phyloP scores from a whole-genome alignment of 2,797 vertebrate species.

The Crotalus adamanteus region DNA sequence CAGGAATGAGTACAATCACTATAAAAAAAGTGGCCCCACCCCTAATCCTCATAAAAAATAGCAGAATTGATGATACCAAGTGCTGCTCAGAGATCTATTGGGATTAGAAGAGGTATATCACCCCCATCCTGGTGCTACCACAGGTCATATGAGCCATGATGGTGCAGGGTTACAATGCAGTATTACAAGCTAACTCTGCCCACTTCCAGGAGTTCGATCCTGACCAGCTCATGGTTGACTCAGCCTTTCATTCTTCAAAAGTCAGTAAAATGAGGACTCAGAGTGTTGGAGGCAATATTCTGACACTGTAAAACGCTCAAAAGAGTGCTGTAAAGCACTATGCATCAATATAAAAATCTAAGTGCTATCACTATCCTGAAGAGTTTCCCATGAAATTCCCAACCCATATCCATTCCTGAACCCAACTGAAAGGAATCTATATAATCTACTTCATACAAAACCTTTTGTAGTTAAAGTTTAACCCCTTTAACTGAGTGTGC shows the following conservation, averaged over 20 bases:
- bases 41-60: not conserved
- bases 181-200: not conserved
- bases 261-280: not conserved
- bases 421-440: not conserved
- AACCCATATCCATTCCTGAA: not conserved
- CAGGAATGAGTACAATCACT: not conserved
- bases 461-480: not conserved
- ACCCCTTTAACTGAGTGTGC: not conserved
- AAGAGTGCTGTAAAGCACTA: not conserved
- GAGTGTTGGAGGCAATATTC: not conserved
- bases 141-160: not conserved
- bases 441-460: not conserved
- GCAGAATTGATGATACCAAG: not conserved
- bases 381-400: not conserved
- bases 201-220: not conserved
- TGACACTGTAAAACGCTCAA: not conserved
- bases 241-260: not conserved
- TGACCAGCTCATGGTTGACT: not conserved
- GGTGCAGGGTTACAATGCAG: not conserved
- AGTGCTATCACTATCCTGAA: not conserved
- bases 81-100: not conserved
- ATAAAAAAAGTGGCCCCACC: not conserved
- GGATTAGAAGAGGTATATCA: not conserved
- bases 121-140: not conserved
- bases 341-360: not conserved